A percentile compares a stretch with the other conserved stretches of the same genome.
Evolutionary conservation across 2,888 invertebrate species (phyloP).

Genomic region (Apantesis nais): DNA sequence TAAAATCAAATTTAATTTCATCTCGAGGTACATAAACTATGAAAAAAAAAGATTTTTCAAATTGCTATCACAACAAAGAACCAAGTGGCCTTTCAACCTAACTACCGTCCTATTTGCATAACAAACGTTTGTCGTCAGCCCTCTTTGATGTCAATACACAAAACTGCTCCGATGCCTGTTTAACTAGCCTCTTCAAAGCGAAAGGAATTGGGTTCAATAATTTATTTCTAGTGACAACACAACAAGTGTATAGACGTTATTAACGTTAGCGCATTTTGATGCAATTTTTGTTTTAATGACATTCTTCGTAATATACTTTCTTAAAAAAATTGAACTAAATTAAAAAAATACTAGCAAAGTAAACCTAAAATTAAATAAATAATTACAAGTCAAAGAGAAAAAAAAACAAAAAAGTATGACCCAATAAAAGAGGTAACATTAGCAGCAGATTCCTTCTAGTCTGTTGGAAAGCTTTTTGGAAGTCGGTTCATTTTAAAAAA

Average conservation of each 20-base stretch:
- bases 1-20: neutral
- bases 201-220: constrained; percentile 36
- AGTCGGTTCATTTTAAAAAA: too few relatives aligned
- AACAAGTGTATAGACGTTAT: constrained; percentile 8
- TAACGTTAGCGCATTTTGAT: neutral
- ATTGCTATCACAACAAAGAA: constrained; percentile 34
- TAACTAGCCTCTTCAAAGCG: constrained; percentile 39
- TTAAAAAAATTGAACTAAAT: too few relatives aligned
- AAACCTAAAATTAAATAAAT: too few relatives aligned
- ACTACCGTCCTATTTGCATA: constrained; percentile 48
- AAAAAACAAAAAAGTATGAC: too few relatives aligned
- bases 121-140: constrained; percentile 42
- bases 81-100: constrained; percentile 36
- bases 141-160: constrained; percentile 47
- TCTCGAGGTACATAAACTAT: neutral
- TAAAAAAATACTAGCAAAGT: too few relatives aligned
- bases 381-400: too few relatives aligned
- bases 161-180: constrained; percentile 41
- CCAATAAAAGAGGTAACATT: too few relatives aligned
- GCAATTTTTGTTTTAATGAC: neutral
- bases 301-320: neutral
- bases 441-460: too few relatives aligned
- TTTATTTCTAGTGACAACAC: constrained; percentile 16
- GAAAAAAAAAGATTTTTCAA: constrained; percentile 8
- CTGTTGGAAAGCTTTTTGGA: too few relatives aligned